phyloP scores from a whole-genome alignment of 1,140 invertebrate genomes.

The Drepana arcuata region DNA sequence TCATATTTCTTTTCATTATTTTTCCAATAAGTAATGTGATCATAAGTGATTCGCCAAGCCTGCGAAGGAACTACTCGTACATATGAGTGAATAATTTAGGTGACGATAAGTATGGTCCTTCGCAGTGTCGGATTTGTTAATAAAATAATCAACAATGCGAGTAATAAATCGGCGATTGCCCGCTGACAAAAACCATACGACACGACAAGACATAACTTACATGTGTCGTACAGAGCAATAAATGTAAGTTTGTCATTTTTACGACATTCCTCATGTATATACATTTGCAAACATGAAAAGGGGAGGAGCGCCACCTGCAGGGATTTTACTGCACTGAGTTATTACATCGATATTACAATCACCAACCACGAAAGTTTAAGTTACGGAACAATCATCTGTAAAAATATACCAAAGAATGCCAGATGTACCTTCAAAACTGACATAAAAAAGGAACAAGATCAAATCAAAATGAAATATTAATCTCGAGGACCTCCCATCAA shows the following conservation, averaged over 20 bases:
- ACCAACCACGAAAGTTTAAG: too few species aligned
- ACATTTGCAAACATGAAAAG: constrained; percentile 36
- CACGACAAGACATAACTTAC: constrained; percentile 49
- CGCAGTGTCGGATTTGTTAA: too few species aligned
- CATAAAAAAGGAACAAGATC: too few species aligned
- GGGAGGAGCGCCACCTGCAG: constrained; percentile 33
- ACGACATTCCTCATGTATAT: constrained; percentile 37
- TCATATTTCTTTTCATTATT: too few species aligned
- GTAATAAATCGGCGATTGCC: constrained; percentile 57
- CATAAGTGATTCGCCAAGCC: constrained; percentile 20
- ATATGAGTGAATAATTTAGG: constrained; percentile 12
- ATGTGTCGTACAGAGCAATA: constrained; percentile 42
- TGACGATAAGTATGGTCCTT: constrained; percentile 14
- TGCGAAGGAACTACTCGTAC: constrained; percentile 11
- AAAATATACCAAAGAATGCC: too few species aligned
- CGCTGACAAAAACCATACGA: constrained; percentile 52
- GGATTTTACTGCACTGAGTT: constrained; percentile 30
- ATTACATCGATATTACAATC: too few species aligned
- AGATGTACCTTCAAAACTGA: too few species aligned
- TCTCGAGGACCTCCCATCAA: constrained; percentile 28
- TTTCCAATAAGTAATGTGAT: too few species aligned
- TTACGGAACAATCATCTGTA: too few species aligned
- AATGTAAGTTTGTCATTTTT: constrained; percentile 58
- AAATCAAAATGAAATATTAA: constrained; percentile 16
- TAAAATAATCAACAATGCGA: constrained; percentile 53